Conservation (phyloP, 1,140 invertebrate genomes). For the Lasaia peninsularis region DNA sequence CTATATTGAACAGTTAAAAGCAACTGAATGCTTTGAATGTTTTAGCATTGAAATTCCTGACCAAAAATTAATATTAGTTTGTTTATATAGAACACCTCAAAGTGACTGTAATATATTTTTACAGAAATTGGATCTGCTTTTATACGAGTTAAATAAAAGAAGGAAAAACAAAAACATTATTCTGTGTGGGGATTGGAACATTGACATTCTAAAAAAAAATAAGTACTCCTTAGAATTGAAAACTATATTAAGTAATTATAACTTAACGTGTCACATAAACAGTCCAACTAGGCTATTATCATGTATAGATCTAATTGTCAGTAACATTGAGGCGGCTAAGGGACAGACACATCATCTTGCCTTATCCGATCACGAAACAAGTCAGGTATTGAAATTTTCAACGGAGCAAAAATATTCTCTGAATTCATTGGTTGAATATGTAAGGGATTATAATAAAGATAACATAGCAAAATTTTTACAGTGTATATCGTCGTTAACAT, state of each 20-base stretch:
- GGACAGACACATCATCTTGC: not conserved
- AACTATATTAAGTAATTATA: conserved; percentile 12
- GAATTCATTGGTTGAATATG: not conserved
- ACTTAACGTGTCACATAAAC: conserved; percentile 12
- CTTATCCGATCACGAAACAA: conserved; percentile 11
- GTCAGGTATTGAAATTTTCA: not conserved
- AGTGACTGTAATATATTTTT: not conserved
- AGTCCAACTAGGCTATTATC: conserved; percentile 13
- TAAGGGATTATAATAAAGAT: not conserved
- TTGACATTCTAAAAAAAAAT: conserved; percentile 12
- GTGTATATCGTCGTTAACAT: not conserved
- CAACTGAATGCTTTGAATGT: no score
- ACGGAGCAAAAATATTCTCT: not conserved
- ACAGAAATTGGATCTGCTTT: not conserved
- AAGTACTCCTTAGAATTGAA: not conserved
- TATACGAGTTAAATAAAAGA: not conserved
- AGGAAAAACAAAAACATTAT: conserved; percentile 16
- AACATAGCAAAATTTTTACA: not conserved
- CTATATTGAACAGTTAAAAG: no score
- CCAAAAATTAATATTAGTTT: not conserved
- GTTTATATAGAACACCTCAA: not conserved
- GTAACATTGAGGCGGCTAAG: conserved; percentile 16
- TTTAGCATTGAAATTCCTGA: not conserved
- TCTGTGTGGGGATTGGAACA: conserved; percentile 20
- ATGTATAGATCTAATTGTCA: conserved; percentile 22